Percentiles rank a stretch among this genome's conserved stretches.
These are phyloP conservation scores for Agrotis clavis DNA, from an alignment of 2,888 invertebrate species.

Conservation along the genomic window DNA sequence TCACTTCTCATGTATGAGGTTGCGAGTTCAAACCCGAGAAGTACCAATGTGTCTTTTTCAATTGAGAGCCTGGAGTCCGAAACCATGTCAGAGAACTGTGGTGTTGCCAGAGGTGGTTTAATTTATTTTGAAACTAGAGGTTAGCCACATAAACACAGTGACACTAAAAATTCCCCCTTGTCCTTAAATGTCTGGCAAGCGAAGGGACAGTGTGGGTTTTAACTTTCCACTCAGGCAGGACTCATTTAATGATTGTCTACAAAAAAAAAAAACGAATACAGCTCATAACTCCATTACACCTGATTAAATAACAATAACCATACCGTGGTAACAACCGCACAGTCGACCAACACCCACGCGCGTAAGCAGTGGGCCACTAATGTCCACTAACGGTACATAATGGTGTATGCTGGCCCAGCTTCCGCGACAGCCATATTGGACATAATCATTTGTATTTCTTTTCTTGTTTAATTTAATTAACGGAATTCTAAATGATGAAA, in stretches of 20 bases:
- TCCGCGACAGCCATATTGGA: constrained; percentile 46
- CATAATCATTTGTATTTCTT: constrained; percentile 51
- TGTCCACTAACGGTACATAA: constrained; percentile 68
- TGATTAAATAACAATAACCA: constrained; percentile 39
- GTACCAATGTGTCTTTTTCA: no score
- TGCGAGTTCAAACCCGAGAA: no score
- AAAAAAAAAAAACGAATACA: neutral
- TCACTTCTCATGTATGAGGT: no score
- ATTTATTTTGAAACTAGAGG: no score
- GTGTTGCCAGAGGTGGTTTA: no score
- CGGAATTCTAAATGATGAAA: constrained; percentile 14
- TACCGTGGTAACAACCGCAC: constrained; percentile 6
- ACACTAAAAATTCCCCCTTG: no score
- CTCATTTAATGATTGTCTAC: neutral
- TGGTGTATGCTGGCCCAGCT: constrained; percentile 58
- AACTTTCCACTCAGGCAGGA: neutral
- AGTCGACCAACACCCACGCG: constrained; percentile 61
- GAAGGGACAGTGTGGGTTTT: no score
- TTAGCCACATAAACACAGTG: no score
- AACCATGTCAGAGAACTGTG: no score
- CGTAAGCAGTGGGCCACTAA: constrained; percentile 67
- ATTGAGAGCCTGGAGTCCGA: no score
- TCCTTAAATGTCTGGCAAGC: no score
- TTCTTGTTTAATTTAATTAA: constrained; percentile 49
- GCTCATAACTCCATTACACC: constrained; percentile 7